Percentiles rank a stretch among this genome's conserved stretches.
These are phyloP conservation scores for Enteromius afrohamiltoni DNA, from an alignment of 2,797 vertebrate species.

Conservation along the genomic window DNA sequence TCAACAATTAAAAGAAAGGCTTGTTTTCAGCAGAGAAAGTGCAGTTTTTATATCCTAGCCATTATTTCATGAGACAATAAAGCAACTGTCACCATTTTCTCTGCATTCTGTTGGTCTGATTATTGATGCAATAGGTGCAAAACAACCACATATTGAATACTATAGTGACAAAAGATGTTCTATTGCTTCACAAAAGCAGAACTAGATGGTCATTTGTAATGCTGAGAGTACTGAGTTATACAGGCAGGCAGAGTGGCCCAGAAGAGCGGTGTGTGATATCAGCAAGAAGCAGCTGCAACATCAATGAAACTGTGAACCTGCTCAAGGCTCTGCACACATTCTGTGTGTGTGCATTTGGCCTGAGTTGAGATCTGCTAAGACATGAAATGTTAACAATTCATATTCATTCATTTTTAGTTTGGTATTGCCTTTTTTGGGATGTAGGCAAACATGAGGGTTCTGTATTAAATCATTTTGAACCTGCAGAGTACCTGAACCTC, in stretches of 20 bases:
- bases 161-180: constrained; percentile 39
- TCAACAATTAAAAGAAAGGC: neutral
- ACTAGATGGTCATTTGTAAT: constrained; percentile 38
- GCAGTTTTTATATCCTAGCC: neutral
- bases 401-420: constrained; percentile 3
- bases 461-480: neutral
- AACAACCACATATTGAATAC: constrained; percentile 16
- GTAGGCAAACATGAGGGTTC: neutral
- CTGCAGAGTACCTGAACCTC: neutral
- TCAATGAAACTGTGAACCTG: constrained; percentile 46
- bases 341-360: constrained; percentile 9
- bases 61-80: constrained; percentile 22
- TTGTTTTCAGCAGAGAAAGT: neutral
- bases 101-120: constrained; percentile 15
- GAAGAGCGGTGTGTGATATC: constrained; percentile 43
- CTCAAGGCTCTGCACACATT: constrained; percentile 38
- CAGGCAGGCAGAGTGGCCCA: neutral
- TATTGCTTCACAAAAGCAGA: constrained; percentile 38
- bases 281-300: constrained; percentile 54
- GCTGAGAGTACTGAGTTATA: constrained; percentile 42
- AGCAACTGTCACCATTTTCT: constrained; percentile 4
- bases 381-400: neutral
- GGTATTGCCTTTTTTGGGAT: neutral
- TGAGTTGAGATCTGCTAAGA: neutral
- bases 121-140: constrained; percentile 36